Conservation (phyloP, 2,888 invertebrate species). For the Diogma glabrata region DNA sequence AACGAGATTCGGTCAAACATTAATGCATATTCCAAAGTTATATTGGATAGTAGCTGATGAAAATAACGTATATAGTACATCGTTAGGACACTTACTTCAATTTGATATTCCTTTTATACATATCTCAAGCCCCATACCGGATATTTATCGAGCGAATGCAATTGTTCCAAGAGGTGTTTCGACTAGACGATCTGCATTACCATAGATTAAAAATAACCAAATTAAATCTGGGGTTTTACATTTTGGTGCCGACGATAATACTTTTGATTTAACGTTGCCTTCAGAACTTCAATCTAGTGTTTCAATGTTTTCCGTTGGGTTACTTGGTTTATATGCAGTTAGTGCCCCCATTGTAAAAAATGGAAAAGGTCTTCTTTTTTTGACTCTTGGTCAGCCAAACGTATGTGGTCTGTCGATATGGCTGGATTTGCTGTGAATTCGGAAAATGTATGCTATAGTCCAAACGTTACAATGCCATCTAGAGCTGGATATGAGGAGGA, state of each 20-base stretch:
- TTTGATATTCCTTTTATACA: conserved; percentile 48
- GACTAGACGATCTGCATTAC: conserved; percentile 54
- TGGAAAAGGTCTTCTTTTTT: conserved; percentile 51
- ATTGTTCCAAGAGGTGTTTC: conserved; percentile 54
- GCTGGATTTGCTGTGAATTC: conserved; percentile 70
- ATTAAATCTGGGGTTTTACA: conserved; percentile 50
- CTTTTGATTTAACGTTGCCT: conserved; percentile 57
- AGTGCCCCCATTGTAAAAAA: conserved; percentile 53
- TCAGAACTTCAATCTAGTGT: conserved; percentile 60
- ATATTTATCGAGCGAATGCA: conserved; percentile 39
- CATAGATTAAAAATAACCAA: conserved; percentile 48
- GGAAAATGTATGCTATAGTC: conserved; percentile 40
- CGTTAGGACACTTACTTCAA: conserved; percentile 40
- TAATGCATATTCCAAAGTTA: conserved; percentile 58
- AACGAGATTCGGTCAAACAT: conserved; percentile 60
- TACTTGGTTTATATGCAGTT: conserved; percentile 57
- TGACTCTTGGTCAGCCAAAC: conserved; percentile 58
- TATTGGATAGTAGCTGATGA: conserved; percentile 80
- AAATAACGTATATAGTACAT: conserved; percentile 42
- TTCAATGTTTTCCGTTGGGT: conserved; percentile 74
- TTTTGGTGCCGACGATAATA: conserved; percentile 69
- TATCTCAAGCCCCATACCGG: conserved; percentile 54
- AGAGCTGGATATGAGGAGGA: conserved; percentile 67
- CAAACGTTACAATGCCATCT: conserved; percentile 55
- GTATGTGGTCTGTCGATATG: conserved; percentile 69